A percentile compares a stretch with the other conserved stretches of the same genome.
Conservation (phyloP, 1,140 invertebrate species). For the Samia ricini region DNA sequence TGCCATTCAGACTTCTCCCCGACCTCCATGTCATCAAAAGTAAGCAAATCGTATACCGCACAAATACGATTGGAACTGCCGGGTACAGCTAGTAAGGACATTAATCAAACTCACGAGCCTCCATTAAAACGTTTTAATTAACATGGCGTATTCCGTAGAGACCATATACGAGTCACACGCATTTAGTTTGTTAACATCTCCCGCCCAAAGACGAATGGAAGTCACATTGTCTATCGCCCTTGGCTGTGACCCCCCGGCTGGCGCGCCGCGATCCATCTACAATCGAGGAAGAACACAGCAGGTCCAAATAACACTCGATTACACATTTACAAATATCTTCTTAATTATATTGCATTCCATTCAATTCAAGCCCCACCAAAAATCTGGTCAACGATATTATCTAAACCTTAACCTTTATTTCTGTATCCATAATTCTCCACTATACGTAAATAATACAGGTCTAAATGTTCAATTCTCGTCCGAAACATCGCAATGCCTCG, state of each 20-base stretch:
- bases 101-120: no score
- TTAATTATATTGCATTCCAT: neutral
- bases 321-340: neutral
- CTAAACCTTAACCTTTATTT: no score
- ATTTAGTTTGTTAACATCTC: constrained; percentile 59
- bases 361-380: neutral
- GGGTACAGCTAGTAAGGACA: no score
- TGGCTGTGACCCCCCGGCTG: constrained; percentile 24
- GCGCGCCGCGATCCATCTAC: neutral
- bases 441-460: no score
- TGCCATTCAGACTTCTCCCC: no score
- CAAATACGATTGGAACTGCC: no score
- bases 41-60: no score
- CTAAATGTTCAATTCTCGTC: no score
- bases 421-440: no score
- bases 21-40: no score
- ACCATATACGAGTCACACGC: constrained; percentile 16
- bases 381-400: no score
- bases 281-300: constrained; percentile 7
- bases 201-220: constrained; percentile 60
- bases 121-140: constrained; percentile 17
- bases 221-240: constrained; percentile 63
- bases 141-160: constrained; percentile 14
- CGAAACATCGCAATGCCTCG: no score
- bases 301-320: neutral